Evolutionary conservation across 2,113 vertebrate species (phyloP), one percentile per base, ranked within the genome.

Genomic region (Myanophis thanlyinensis): DNA sequence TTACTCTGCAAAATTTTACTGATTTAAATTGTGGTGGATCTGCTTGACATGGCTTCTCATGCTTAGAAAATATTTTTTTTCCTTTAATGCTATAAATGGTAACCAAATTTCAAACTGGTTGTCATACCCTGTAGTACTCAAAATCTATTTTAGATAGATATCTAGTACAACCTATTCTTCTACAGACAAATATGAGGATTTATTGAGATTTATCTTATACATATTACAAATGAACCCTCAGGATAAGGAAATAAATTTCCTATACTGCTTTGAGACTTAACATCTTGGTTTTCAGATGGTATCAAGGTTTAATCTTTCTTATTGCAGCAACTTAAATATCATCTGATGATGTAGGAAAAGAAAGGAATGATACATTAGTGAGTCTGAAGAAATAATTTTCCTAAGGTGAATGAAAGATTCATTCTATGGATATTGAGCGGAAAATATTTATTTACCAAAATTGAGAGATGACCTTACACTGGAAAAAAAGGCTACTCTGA

Each of bases 211-310:
- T 93, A 53, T 91, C 93, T n/a, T 87, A 89, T 88, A 91, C 95
- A 94, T 94, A 95, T 96, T 93, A 95, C 23, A 15, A 93, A 95
- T 93, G 96, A 96, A 94, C n/a, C 62, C 80, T 51, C 48, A 1
- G 91, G 89, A 52, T 95, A 96, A 90, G 94, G 96, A 96, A 86
- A 95, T 94, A 94, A 93, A 85, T 96, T 93, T 93, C 95, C n/a
- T 96, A 92, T 95, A 56, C 56, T 89, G 4, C 90, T 91, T 91
- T 93, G 94, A 96, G 95, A 93, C 93, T 96, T 95, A 94, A 92
- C 94, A 87, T 95, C 93, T 91, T 93, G 95, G 90, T 93, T 96
- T 96, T 96, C 96, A 95, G 92, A 94, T 94, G 92, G 91, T 94
- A 88, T 89, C 8, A 94, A 94, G 90, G 90, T 95, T 96, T 95